These are phyloP conservation scores for Taurulus bubalis DNA, from an alignment of 2,113 vertebrate species.

Conservation along the genomic window DNA sequence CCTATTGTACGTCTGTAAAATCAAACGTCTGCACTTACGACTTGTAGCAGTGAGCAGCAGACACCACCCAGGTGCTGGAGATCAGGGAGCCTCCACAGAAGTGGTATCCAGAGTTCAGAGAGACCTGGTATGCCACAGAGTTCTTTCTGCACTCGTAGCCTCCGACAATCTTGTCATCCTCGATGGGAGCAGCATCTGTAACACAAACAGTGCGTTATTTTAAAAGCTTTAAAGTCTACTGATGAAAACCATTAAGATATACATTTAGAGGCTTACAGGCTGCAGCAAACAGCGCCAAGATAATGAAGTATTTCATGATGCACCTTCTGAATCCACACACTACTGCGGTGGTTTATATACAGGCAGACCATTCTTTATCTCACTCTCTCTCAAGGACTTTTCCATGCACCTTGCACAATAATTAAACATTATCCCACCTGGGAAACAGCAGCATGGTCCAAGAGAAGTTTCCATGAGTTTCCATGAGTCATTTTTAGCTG, in stretches of 20 bases:
- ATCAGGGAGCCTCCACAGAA: constrained; percentile 85
- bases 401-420: constrained; percentile 15
- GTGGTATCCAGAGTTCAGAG: constrained; percentile 85
- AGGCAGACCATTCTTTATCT: constrained; percentile 41
- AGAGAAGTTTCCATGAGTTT: constrained; percentile 11
- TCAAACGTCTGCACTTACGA: constrained; percentile 71
- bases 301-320: constrained; percentile 79
- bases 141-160: constrained; percentile 84
- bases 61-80: constrained; percentile 87
- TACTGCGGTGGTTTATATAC: constrained; percentile 32
- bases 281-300: constrained; percentile 78
- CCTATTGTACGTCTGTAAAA: background rate
- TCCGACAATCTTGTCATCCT: constrained; percentile 88
- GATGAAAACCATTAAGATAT: too few species aligned
- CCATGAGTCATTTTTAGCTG: background rate
- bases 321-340: background rate
- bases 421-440: constrained; percentile 66
- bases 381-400: constrained; percentile 45
- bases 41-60: constrained; percentile 90
- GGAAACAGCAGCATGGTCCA: constrained; percentile 70
- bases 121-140: constrained; percentile 84
- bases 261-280: constrained; percentile 20
- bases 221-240: too few species aligned
- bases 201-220: too few species aligned
- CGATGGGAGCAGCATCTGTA: constrained; percentile 30